These are phyloP conservation scores for Papilio polytes DNA, from an alignment of 1,140 invertebrate species.

Conservation along the genomic window DNA sequence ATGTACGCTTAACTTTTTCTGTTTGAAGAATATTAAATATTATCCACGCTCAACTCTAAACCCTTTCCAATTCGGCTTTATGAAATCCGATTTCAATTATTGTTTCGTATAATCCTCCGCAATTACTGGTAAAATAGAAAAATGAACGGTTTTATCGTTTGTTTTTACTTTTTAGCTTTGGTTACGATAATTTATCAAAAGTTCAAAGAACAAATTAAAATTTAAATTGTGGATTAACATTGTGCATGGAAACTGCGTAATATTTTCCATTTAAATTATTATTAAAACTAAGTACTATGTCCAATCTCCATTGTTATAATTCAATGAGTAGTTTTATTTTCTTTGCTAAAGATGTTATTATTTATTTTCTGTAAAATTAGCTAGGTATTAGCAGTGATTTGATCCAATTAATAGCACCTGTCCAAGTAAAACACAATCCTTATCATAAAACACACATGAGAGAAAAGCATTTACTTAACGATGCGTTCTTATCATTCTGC, in stretches of 20 bases:
- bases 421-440: background rate
- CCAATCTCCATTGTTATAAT: too few relatives aligned
- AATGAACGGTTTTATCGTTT: background rate
- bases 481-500: conserved; percentile 27
- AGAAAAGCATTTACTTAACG: conserved; percentile 30
- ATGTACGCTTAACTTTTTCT: background rate
- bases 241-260: too few relatives aligned
- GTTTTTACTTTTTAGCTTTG: background rate
- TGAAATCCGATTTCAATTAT: conserved; percentile 31
- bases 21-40: background rate
- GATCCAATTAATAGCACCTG: background rate
- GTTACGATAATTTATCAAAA: background rate
- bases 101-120: conserved; percentile 7
- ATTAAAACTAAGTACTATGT: too few relatives aligned
- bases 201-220: background rate
- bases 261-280: too few relatives aligned
- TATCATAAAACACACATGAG: conserved; percentile 23
- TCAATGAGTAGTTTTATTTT: too few relatives aligned
- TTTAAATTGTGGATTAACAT: background rate
- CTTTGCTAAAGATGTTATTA: too few relatives aligned
- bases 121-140: background rate
- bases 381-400: background rate
- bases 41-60: background rate
- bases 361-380: too few relatives aligned
- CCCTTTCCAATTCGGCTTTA: conserved; percentile 15